Conservation (phyloP, 2,888 invertebrate species). For the Noctua pronuba region DNA sequence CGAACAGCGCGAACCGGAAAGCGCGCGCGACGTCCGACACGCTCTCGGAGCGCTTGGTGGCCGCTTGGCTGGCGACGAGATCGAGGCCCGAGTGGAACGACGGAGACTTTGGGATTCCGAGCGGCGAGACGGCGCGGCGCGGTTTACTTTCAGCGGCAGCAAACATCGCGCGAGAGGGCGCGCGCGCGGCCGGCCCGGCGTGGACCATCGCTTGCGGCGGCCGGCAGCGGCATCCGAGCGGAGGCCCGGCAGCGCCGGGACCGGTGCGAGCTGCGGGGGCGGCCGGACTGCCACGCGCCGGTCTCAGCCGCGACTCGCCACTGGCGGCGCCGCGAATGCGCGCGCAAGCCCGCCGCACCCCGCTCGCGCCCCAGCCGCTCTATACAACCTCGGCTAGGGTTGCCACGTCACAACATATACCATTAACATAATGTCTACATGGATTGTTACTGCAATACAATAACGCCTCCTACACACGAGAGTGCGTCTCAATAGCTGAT, state of each 20-base stretch:
- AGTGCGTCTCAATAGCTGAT: slow-evolving; percentile 57
- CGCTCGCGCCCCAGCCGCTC: slow-evolving; percentile 70
- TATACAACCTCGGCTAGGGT: slow-evolving; percentile 83
- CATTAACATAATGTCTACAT: slow-evolving; percentile 68
- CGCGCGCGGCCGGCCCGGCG: slow-evolving; percentile 90
- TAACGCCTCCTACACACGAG: slow-evolving; percentile 46
- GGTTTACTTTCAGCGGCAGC: slow-evolving; percentile 88
- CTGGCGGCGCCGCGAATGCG: slow-evolving; percentile 62
- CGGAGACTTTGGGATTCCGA: slow-evolving; percentile 96
- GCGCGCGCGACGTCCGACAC: slow-evolving; percentile 88
- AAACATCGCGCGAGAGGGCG: slow-evolving; percentile 89
- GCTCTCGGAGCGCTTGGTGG: slow-evolving; percentile 87
- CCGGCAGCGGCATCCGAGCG: slow-evolving; percentile 90
- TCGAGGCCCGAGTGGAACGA: slow-evolving; percentile 97
- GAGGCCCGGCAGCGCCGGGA: slow-evolving; percentile 88
- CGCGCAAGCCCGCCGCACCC: slow-evolving; percentile 68
- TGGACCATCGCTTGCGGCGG: slow-evolving; percentile 90
- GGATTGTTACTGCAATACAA: slow-evolving; percentile 57
- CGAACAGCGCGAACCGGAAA: slow-evolving; percentile 87
- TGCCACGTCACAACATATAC: slow-evolving; percentile 71
- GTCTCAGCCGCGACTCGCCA: slow-evolving; percentile 74
- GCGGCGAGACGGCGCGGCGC: slow-evolving; percentile 90
- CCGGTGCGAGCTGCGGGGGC: slow-evolving; percentile 88
- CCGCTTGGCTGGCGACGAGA: slow-evolving; percentile 92
- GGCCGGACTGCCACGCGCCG: slow-evolving; percentile 84